These are phyloP conservation scores for Urophycis tenuis DNA, from an alignment of 2,797 vertebrate species.

Conservation along the genomic window DNA sequence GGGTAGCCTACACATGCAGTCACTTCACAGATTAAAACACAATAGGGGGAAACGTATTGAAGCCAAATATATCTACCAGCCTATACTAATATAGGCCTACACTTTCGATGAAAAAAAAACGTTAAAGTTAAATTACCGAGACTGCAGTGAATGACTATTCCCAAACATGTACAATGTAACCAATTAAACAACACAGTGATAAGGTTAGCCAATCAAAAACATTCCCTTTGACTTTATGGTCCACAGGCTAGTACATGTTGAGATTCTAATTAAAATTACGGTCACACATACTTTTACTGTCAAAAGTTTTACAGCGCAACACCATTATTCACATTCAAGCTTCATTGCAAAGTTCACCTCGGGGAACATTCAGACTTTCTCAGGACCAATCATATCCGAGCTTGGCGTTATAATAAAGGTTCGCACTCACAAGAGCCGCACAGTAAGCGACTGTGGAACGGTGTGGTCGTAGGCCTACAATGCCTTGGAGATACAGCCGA, in stretches of 20 bases:
- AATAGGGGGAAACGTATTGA: conserved; percentile 13
- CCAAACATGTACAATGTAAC: no score
- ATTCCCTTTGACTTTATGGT: neutral
- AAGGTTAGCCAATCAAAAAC: neutral
- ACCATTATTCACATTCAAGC: neutral
- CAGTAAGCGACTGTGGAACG: neutral
- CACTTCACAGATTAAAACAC: conserved; percentile 14
- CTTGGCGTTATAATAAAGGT: neutral
- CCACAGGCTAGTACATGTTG: neutral
- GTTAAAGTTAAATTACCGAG: no score
- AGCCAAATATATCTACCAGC: conserved; percentile 2
- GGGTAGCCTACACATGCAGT: conserved; percentile 30
- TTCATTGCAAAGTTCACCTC: neutral
- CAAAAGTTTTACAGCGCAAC: neutral
- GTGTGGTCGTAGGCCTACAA: neutral
- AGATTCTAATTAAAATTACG: neutral
- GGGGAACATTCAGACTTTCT: neutral
- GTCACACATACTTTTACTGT: neutral
- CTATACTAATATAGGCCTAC: neutral
- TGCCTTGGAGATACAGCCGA: neutral
- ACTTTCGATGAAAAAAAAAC: no score
- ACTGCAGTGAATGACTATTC: no score
- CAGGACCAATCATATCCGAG: neutral
- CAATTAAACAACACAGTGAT: neutral
- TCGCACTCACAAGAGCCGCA: neutral